Percentiles rank a stretch among this genome's conserved stretches.
Conservation (phyloP, 1,140 invertebrate species). For the Hypothenemus hampei region DNA sequence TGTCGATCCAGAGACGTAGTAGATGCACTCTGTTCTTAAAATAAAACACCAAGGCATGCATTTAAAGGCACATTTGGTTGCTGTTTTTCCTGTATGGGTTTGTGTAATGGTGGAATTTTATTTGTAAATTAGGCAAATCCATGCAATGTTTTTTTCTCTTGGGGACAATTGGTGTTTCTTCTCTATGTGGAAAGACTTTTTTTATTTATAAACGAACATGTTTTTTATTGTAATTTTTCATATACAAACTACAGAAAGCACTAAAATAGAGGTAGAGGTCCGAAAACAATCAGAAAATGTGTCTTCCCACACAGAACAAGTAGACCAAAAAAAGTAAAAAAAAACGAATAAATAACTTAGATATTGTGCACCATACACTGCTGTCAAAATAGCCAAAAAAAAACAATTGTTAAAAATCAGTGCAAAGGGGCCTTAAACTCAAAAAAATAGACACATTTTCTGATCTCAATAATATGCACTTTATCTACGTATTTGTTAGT, state of each 20-base stretch:
- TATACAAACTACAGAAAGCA: conserved; percentile 19
- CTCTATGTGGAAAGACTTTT: conserved; percentile 48
- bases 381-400: conserved; percentile 35
- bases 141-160: too few species aligned
- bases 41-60: conserved; percentile 13
- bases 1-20: too few species aligned
- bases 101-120: too few species aligned
- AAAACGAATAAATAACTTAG: conserved; percentile 34
- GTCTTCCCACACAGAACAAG: conserved; percentile 73
- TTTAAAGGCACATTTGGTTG: conserved; percentile 1
- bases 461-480: conserved; percentile 42
- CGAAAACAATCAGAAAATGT: conserved; percentile 68
- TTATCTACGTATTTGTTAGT: conserved; percentile 30
- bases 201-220: too few species aligned
- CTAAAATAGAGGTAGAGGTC: neutral
- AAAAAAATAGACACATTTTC: conserved; percentile 49
- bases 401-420: conserved; percentile 43
- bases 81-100: too few species aligned
- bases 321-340: conserved; percentile 25
- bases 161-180: conserved; percentile 44
- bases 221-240: conserved; percentile 4
- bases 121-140: too few species aligned
- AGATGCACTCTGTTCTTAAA: too few species aligned
- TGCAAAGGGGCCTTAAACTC: conserved; percentile 37
- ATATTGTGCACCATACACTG: conserved; percentile 44